These are phyloP conservation scores for Polydrusus pterygomalis DNA, from an alignment of 2,888 invertebrate species.

Conservation along the genomic window DNA sequence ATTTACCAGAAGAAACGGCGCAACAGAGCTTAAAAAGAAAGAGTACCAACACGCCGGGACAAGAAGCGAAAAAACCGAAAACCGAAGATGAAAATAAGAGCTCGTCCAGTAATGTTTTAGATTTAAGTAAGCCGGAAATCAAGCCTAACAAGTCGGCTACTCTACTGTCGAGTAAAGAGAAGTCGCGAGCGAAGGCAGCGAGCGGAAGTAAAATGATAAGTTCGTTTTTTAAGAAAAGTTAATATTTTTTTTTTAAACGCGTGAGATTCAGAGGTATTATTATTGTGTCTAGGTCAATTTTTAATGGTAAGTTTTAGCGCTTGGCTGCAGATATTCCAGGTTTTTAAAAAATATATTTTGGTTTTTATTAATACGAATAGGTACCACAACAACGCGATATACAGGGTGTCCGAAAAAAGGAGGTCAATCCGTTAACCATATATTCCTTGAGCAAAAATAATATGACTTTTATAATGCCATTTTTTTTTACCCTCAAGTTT, in stretches of 20 bases:
- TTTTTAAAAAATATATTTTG: not conserved
- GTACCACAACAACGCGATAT: no score
- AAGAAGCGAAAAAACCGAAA: slow-evolving; percentile 72
- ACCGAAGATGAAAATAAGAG: slow-evolving; percentile 69
- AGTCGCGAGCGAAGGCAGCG: slow-evolving; percentile 85
- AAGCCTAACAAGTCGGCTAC: slow-evolving; percentile 71
- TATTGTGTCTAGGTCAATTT: slow-evolving; percentile 57
- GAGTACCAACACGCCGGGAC: slow-evolving; percentile 61
- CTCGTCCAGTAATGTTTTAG: slow-evolving; percentile 70
- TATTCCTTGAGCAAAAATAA: no score
- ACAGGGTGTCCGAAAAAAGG: no score
- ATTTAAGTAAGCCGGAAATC: slow-evolving; percentile 68
- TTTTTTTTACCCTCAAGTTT: no score
- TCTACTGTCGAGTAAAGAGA: slow-evolving; percentile 82
- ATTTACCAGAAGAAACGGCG: slow-evolving; percentile 77
- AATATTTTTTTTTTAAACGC: slow-evolving; percentile 50
- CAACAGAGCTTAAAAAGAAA: slow-evolving; percentile 76
- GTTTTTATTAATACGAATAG: not conserved
- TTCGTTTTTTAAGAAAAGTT: slow-evolving; percentile 83
- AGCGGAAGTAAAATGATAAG: slow-evolving; percentile 87
- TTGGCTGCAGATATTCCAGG: slow-evolving; percentile 30
- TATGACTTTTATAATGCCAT: no score
- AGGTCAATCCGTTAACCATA: no score
- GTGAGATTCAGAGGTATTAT: slow-evolving; percentile 26
- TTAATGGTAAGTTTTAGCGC: slow-evolving; percentile 24